phyloP scores from a whole-genome alignment of 2,888 invertebrate genomes.

The Epiblema foenella region DNA sequence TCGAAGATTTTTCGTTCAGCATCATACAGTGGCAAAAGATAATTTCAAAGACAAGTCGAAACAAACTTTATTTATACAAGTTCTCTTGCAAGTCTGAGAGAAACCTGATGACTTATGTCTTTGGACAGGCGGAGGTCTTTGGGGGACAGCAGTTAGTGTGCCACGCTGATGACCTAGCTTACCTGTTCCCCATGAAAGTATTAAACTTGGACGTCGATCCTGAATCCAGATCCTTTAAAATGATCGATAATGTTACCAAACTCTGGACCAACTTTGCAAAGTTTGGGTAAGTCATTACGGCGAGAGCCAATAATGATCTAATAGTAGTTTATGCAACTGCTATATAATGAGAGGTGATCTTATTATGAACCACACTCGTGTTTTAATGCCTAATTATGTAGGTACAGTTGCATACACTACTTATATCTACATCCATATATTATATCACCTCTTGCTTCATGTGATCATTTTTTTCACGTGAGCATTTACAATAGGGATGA shows the following conservation, averaged over 20 bases:
- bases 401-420: no score
- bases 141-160: constrained; percentile 50
- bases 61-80: constrained; percentile 63
- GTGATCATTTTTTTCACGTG: no score
- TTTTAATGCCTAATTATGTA: no score
- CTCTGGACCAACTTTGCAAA: constrained; percentile 75
- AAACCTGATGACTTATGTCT: constrained; percentile 54
- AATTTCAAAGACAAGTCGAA: constrained; percentile 51
- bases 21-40: constrained; percentile 56
- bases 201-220: constrained; percentile 51
- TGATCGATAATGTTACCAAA: constrained; percentile 60
- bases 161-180: constrained; percentile 63
- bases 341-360: no score
- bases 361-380: no score
- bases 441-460: no score
- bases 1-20: constrained; percentile 55
- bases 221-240: constrained; percentile 54
- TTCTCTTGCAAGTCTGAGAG: constrained; percentile 63
- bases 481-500: no score
- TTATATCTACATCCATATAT: no score
- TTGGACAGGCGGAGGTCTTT: constrained; percentile 48
- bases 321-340: no score
- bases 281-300: constrained; percentile 59
- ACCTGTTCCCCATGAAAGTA: constrained; percentile 57
- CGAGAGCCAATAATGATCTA: background rate